These are phyloP conservation scores for Echinometra lucunter DNA, from an alignment of 53 echinoderm and acorn worm species.

Conservation along the genomic window DNA sequence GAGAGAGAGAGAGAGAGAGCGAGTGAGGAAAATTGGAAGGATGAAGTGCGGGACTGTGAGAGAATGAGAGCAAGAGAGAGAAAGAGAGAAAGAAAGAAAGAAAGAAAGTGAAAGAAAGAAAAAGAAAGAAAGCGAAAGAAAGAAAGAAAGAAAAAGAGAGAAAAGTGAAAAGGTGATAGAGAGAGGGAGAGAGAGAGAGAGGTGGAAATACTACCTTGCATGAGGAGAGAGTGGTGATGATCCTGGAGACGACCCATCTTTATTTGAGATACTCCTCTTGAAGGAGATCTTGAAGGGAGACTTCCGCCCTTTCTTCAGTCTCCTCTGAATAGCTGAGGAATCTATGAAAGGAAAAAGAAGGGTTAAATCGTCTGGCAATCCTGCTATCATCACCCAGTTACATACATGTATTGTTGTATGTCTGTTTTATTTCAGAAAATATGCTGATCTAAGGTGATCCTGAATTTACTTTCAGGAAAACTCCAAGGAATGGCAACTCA, in stretches of 20 bases:
- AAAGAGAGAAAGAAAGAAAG: neutral
- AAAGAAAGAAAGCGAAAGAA: neutral
- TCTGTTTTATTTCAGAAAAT: neutral
- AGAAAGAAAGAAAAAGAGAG: too few species aligned
- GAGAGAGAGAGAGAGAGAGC: neutral
- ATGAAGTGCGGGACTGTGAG: neutral
- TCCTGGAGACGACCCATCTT: slow-evolving; percentile 65
- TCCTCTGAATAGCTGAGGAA: slow-evolving; percentile 81
- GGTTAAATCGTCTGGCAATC: neutral
- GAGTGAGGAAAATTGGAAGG: neutral
- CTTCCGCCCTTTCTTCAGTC: slow-evolving; percentile 83
- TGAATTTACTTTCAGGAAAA: too few species aligned
- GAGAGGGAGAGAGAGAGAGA: neutral
- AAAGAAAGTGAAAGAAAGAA: neutral
- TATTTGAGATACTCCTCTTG: slow-evolving; percentile 84
- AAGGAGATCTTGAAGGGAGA: slow-evolving; percentile 92
- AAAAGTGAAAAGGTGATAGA: too few species aligned
- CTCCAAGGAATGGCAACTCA: too few species aligned
- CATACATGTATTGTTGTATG: too few species aligned
- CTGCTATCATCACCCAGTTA: neutral
- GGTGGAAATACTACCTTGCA: slow-evolving; percentile 80
- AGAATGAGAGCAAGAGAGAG: neutral
- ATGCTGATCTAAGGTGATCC: neutral
- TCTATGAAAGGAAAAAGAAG: slow-evolving; percentile 64
- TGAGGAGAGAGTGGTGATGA: slow-evolving; percentile 80